phyloP scores from a whole-genome alignment of 1,140 invertebrate genomes.

The Macrotrachela quadricornifera region DNA sequence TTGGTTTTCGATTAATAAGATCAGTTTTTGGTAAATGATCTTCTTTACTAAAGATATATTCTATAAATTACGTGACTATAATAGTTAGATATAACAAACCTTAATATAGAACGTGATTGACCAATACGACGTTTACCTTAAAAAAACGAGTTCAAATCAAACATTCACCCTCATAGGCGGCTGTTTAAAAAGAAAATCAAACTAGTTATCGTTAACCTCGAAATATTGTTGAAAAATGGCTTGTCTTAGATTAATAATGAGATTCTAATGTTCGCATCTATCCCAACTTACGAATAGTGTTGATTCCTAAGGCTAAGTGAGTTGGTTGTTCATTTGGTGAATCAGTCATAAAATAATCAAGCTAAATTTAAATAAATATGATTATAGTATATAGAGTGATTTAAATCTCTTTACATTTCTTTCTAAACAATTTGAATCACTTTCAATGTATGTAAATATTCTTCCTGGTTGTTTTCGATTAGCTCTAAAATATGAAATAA shows the following conservation, averaged over 20 bases:
- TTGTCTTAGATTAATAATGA: too few species aligned
- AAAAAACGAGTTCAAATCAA: neutral
- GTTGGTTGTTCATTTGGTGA: neutral
- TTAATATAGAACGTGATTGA: neutral
- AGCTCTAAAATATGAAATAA: neutral
- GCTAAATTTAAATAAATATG: neutral
- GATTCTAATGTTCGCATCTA: neutral
- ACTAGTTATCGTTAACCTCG: too few species aligned
- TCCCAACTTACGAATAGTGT: neutral
- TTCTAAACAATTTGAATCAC: conserved; percentile 1
- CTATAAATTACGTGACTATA: neutral
- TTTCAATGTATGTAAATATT: conserved; percentile 8
- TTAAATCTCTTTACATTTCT: neutral
- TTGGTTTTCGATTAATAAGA: conserved; percentile 20
- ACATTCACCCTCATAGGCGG: too few species aligned
- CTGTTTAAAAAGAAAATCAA: too few species aligned
- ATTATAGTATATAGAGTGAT: too few species aligned
- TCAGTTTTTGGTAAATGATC: conserved; percentile 19
- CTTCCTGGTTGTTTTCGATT: neutral
- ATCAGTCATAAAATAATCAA: neutral
- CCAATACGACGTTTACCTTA: neutral
- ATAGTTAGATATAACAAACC: neutral
- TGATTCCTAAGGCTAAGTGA: neutral
- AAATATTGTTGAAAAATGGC: too few species aligned
- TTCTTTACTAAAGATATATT: neutral